These are phyloP conservation scores for Caenorhabditis auriculariae DNA, from an alignment of 2,888 invertebrate species.

Conservation along the genomic window DNA sequence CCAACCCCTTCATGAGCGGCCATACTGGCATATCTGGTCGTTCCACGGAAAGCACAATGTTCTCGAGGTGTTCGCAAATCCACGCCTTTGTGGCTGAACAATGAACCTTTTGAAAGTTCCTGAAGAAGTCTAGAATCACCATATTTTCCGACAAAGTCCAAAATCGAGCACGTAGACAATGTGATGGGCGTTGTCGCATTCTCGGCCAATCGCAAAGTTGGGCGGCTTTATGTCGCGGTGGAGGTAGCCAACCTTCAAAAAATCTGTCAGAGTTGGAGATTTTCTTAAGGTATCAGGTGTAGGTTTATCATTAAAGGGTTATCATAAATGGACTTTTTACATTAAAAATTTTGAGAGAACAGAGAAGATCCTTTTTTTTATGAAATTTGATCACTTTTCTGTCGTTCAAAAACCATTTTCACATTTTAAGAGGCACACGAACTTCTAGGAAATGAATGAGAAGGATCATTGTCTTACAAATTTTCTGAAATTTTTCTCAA, in stretches of 20 bases:
- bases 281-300: no score
- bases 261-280: no score
- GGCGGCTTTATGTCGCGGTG: conserved; percentile 42
- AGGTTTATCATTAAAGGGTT: no score
- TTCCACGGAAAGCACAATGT: conserved; percentile 30
- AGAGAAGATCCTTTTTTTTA: not conserved
- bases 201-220: conserved; percentile 36
- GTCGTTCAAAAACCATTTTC: no score
- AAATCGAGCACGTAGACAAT: conserved; percentile 32
- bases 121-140: not conserved
- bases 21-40: conserved; percentile 31
- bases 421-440: no score
- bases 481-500: no score
- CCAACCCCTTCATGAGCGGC: conserved; percentile 20
- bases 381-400: no score
- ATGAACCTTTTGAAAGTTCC: not conserved
- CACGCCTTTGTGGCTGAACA: conserved; percentile 8
- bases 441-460: no score
- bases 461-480: no score
- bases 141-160: conserved; percentile 28
- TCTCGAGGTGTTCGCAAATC: conserved; percentile 28
- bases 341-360: no score
- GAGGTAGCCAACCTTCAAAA: conserved; percentile 15
- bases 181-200: conserved; percentile 19
- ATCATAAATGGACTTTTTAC: no score